A percentile compares a stretch with the other conserved stretches of the same genome.
Evolutionary conservation across 2,113 vertebrate genomes (phyloP).

Genomic region (Motacilla alba): DNA sequence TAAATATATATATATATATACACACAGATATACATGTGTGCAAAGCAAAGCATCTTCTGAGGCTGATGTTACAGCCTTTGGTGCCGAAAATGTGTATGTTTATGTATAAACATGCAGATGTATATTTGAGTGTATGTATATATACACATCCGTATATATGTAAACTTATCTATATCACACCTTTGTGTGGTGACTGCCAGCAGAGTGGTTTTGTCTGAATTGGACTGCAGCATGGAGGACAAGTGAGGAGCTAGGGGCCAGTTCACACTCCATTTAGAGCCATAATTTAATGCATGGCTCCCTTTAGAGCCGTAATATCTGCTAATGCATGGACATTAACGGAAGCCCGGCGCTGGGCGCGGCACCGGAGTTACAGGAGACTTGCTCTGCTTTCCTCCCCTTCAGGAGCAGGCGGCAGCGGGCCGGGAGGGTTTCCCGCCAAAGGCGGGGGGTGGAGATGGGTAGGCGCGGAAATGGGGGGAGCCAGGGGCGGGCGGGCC

Average conservation of each 20-base stretch:
- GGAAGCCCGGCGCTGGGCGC: not conserved
- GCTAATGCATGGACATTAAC: rapidly evolving
- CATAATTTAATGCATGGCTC: rapidly evolving
- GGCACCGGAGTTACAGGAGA: rapidly evolving
- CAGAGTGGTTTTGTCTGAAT: not conserved
- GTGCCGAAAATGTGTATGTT: not conserved
- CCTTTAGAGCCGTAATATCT: not conserved
- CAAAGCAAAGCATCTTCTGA: not conserved
- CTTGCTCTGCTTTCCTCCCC: rapidly evolving
- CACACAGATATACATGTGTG: not conserved
- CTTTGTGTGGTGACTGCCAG: not conserved
- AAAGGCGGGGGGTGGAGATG: not conserved
- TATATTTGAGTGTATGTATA: not conserved
- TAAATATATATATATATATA: too few relatives aligned
- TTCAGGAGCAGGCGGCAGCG: not conserved
- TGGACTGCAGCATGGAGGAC: not conserved
- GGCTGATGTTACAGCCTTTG: not conserved
- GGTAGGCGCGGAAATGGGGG: not conserved
- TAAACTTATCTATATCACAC: not conserved
- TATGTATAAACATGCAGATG: not conserved
- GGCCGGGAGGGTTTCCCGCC: not conserved
- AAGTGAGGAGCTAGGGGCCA: not conserved
- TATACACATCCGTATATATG: too few relatives aligned
- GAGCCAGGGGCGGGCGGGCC: not conserved
- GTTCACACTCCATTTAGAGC: not conserved